phyloP scores from a whole-genome alignment of 2,888 invertebrate genomes.

The Xestia rhomboidea region DNA sequence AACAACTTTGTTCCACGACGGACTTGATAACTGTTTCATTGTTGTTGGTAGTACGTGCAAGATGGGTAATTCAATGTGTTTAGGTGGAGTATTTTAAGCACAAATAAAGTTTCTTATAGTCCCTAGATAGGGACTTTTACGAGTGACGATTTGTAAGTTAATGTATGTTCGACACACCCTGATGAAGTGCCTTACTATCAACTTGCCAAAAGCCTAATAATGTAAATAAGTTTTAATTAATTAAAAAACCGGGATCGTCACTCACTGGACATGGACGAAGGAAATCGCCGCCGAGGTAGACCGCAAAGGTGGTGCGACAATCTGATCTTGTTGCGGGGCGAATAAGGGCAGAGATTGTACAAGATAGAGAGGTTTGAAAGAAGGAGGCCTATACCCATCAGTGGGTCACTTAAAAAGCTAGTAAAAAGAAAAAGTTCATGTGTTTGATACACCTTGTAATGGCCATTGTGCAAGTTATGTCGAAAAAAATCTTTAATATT shows the following conservation, averaged over 20 bases:
- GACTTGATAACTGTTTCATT: slow-evolving; percentile 55
- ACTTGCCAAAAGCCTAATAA: no score
- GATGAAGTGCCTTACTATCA: background rate
- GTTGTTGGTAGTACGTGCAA: slow-evolving; percentile 23
- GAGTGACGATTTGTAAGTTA: background rate
- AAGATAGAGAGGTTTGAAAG: background rate
- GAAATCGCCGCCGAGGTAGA: no score
- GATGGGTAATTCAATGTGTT: slow-evolving; percentile 29
- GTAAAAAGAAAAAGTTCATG: no score
- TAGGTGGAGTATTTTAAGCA: background rate
- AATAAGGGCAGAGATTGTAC: background rate
- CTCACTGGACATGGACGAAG: no score
- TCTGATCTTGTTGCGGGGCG: background rate
- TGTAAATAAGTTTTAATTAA: background rate
- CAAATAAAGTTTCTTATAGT: background rate
- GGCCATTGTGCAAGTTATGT: background rate
- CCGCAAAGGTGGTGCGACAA: background rate
- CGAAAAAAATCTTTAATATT: background rate
- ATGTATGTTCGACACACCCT: background rate
- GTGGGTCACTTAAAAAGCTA: background rate
- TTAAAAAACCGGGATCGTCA: background rate
- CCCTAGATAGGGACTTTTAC: background rate
- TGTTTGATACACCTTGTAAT: background rate
- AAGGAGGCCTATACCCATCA: background rate
- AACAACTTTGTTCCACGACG: slow-evolving; percentile 52